Evolutionary conservation across 2,113 vertebrate species (phyloP).

Genomic region (Heloderma charlesbogerti): DNA sequence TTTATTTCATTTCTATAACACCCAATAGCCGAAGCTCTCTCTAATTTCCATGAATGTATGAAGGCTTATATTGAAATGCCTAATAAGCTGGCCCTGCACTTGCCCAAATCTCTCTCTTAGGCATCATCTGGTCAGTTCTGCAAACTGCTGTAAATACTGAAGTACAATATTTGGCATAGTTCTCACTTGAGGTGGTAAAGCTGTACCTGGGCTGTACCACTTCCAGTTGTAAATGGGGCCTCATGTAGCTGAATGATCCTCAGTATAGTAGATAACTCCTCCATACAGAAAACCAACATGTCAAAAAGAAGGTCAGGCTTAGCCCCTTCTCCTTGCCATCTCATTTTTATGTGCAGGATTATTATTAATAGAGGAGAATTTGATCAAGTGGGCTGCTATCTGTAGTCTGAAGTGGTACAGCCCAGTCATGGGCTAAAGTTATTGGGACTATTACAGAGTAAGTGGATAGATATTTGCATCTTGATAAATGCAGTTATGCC

Average conservation of each 20-base stretch:
- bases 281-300: background rate
- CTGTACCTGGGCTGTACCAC: background rate
- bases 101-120: no score
- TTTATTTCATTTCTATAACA: no score
- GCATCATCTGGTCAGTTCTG: background rate
- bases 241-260: background rate
- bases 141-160: background rate
- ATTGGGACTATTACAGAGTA: background rate
- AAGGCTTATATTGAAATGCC: background rate
- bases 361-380: background rate
- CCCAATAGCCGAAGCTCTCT: no score
- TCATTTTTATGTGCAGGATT: background rate
- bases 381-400: background rate
- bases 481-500: background rate
- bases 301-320: background rate
- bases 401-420: background rate
- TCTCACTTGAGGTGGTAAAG: background rate
- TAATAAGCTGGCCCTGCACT: background rate
- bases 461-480: no score
- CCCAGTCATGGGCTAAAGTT: background rate
- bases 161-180: background rate
- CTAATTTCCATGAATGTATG: background rate
- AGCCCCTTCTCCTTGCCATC: background rate
- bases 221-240: slow-evolving; percentile 9
- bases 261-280: background rate